These are phyloP conservation scores for Tinea pellionella DNA, from an alignment of 2,888 invertebrate species.

Conservation along the genomic window DNA sequence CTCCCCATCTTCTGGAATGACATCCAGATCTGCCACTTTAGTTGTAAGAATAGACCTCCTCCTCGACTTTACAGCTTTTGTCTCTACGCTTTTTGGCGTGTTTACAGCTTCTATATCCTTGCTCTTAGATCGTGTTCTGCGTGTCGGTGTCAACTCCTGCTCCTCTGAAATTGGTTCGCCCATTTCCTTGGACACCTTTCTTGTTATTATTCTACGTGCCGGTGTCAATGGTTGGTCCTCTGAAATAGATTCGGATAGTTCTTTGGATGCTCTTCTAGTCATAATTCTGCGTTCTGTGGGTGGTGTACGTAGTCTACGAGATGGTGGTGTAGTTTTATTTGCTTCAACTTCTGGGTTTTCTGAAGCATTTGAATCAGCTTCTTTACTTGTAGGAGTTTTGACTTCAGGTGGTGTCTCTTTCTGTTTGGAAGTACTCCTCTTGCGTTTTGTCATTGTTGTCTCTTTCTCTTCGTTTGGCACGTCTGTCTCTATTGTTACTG, in stretches of 20 bases:
- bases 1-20: neutral
- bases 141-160: conserved; percentile 34
- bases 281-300: conserved; percentile 33
- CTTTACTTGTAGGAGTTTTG: neutral
- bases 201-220: conserved; percentile 40
- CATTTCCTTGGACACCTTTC: conserved; percentile 49
- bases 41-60: neutral
- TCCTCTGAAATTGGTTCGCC: conserved; percentile 34
- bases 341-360: neutral
- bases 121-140: conserved; percentile 27
- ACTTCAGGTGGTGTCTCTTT: conserved; percentile 17
- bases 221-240: conserved; percentile 41
- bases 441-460: conserved; percentile 13
- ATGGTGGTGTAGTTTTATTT: neutral
- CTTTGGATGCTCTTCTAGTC: conserved; percentile 48
- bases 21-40: neutral
- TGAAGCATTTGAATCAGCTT: neutral
- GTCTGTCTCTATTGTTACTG: conserved; percentile 21
- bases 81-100: neutral
- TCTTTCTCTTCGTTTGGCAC: conserved; percentile 22
- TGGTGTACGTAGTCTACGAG: conserved; percentile 10
- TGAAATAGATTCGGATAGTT: conserved; percentile 32
- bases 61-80: neutral
- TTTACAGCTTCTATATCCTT: too few relatives aligned
- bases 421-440: conserved; percentile 13